A percentile compares a stretch with the other conserved stretches of the same genome.
phyloP scores from a whole-genome alignment of 2,113 vertebrate genomes.

The Mugil cephalus region DNA sequence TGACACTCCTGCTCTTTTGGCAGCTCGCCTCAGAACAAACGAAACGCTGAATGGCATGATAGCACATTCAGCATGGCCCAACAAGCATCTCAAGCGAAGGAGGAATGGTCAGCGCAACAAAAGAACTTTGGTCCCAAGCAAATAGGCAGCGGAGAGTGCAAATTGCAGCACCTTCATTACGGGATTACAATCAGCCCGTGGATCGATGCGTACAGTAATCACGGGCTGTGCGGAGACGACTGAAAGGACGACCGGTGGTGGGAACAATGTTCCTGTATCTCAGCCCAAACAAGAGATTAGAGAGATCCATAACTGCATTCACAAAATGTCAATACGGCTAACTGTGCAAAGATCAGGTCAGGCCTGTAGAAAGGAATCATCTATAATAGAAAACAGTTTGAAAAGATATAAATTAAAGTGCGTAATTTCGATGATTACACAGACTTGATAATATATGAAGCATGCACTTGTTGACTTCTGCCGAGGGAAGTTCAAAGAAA shows the following conservation, averaged over 20 bases:
- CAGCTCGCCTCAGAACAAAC: constrained; percentile 25
- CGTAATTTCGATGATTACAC: background rate
- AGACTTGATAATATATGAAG: too few relatives aligned
- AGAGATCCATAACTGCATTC: constrained; percentile 21
- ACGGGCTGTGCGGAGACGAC: constrained; percentile 24
- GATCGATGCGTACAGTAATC: constrained; percentile 71
- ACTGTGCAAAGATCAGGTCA: constrained; percentile 16
- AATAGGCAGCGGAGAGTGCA: constrained; percentile 45
- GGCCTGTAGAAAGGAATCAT: background rate
- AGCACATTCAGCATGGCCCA: constrained; percentile 26
- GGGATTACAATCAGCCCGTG: constrained; percentile 44
- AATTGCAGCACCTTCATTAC: constrained; percentile 66
- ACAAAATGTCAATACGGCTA: constrained; percentile 27
- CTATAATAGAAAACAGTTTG: background rate
- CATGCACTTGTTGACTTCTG: too few relatives aligned
- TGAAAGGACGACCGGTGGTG: constrained; percentile 5
- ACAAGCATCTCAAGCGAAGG: constrained; percentile 12
- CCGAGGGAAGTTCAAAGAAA: too few relatives aligned
- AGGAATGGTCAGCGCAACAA: constrained; percentile 29
- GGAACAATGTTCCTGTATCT: constrained; percentile 29
- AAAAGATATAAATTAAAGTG: background rate
- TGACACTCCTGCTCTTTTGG: constrained; percentile 8
- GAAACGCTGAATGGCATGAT: background rate
- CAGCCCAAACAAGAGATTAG: background rate
- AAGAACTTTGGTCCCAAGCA: constrained; percentile 39